phyloP scores from a whole-genome alignment of 2,113 vertebrate genomes.

The Cyanocitta stelleri region DNA sequence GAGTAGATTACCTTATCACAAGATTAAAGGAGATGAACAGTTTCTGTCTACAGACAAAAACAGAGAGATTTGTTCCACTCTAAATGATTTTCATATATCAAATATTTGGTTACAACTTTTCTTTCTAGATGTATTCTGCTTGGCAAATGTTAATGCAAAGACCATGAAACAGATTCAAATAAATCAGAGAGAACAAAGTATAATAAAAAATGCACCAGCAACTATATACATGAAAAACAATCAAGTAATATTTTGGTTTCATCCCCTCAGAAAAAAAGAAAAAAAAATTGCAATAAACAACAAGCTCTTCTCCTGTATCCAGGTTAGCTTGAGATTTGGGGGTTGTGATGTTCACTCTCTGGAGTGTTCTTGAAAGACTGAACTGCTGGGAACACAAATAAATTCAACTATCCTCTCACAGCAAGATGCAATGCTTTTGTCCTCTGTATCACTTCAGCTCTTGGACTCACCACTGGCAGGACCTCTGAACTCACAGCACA shows the following conservation, averaged over 20 bases:
- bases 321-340: background rate
- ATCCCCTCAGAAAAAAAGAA: background rate
- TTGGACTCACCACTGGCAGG: background rate
- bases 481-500: background rate
- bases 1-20: background rate
- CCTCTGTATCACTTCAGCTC: background rate
- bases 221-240: background rate
- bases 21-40: background rate
- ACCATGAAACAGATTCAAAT: background rate
- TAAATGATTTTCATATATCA: background rate
- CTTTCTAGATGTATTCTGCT: background rate
- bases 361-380: background rate
- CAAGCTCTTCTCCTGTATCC: background rate
- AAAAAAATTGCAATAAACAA: background rate
- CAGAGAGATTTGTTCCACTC: background rate
- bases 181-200: background rate
- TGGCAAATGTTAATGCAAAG: background rate
- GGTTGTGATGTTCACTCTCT: background rate
- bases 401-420: background rate
- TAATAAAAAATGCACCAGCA: background rate
- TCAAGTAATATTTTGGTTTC: background rate
- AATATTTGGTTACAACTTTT: background rate
- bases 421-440: background rate
- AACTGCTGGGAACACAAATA: background rate
- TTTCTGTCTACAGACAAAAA: background rate